phyloP scores from a whole-genome alignment of 2,113 vertebrate species.

The Solenodon paradoxus region DNA sequence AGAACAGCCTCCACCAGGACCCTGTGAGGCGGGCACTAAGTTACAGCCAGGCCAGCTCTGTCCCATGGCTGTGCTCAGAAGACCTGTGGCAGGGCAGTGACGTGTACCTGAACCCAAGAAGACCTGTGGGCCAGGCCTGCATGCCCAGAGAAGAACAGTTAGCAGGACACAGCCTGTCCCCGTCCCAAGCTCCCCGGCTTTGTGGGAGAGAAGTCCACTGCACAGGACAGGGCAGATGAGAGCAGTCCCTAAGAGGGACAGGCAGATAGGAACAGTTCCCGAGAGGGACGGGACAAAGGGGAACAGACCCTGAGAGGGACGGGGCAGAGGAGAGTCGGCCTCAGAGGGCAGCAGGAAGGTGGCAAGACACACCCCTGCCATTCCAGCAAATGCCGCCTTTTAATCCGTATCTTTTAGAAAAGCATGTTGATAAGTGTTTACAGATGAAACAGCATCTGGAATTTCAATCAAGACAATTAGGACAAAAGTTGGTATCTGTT shows the following conservation, averaged over 20 bases:
- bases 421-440: not conserved
- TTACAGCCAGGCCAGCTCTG: not conserved
- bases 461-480: not conserved
- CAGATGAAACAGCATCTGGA: not conserved
- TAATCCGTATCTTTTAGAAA: not conserved
- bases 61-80: not conserved
- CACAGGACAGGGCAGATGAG: accelerated
- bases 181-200: not conserved
- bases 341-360: not conserved
- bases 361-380: too few species aligned
- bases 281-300: too few species aligned
- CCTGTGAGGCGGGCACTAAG: slow-evolving; percentile 75
- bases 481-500: not conserved
- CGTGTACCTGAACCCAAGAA: too few species aligned
- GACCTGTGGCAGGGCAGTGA: not conserved
- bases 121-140: not conserved
- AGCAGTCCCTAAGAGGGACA: too few species aligned
- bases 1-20: slow-evolving; percentile 90
- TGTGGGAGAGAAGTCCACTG: not conserved
- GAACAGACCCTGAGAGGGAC: too few species aligned
- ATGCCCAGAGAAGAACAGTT: not conserved
- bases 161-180: not conserved
- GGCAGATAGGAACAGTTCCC: too few species aligned
- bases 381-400: too few species aligned
- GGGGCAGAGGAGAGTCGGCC: too few species aligned